Evolutionary conservation across 2,888 invertebrate species (phyloP).

Genomic region (Aspidiotus rigidus): DNA sequence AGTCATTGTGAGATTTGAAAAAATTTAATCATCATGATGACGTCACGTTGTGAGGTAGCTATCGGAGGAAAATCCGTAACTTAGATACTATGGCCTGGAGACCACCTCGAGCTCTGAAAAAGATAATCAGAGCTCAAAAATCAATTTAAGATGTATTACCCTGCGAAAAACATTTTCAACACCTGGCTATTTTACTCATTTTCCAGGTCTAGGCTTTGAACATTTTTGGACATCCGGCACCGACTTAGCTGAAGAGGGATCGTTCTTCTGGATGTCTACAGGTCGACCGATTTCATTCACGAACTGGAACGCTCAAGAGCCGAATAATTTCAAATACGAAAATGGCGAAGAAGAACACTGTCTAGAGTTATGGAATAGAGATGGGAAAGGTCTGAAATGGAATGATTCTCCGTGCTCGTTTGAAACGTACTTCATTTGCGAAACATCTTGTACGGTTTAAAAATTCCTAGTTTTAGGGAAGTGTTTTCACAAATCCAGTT

Average conservation of each 20-base stretch:
- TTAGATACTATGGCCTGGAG: too few relatives aligned
- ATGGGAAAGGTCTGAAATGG: constrained; percentile 86
- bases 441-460: too few relatives aligned
- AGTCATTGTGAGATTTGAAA: too few relatives aligned
- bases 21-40: too few relatives aligned
- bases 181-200: constrained; percentile 7
- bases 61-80: too few relatives aligned
- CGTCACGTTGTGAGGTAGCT: too few relatives aligned
- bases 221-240: constrained; percentile 92
- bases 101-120: too few relatives aligned
- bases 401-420: constrained; percentile 90
- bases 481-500: too few relatives aligned
- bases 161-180: neutral
- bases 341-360: constrained; percentile 91
- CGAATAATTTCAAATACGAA: constrained; percentile 86
- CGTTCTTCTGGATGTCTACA: constrained; percentile 88
- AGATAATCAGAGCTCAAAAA: too few relatives aligned
- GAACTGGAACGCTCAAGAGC: constrained; percentile 89
- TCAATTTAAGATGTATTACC: too few relatives aligned
- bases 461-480: too few relatives aligned
- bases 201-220: constrained; percentile 72
- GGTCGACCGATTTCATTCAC: constrained; percentile 80
- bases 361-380: constrained; percentile 80
- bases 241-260: constrained; percentile 81
- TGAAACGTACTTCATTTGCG: constrained; percentile 85